A percentile compares a stretch with the other conserved stretches of the same genome.
Evolutionary conservation across 2,113 vertebrate genomes (phyloP).

Genomic region (Circaetus cinerascens): DNA sequence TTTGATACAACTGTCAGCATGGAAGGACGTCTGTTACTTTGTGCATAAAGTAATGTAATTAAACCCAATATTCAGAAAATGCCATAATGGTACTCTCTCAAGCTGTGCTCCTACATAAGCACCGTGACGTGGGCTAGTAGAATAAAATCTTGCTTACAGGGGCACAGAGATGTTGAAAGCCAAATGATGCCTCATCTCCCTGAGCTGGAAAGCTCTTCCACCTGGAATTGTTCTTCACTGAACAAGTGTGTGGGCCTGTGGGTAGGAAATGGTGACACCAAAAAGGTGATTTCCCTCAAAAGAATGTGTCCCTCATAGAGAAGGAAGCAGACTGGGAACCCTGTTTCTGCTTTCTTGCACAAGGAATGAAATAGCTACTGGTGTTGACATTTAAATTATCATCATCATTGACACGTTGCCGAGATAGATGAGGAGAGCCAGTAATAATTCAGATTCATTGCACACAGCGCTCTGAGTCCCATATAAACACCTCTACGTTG

Average conservation of each 20-base stretch:
- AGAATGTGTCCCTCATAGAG: background rate
- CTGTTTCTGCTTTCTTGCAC: background rate
- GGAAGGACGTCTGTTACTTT: background rate
- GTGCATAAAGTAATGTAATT: background rate
- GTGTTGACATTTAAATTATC: conserved; percentile 46
- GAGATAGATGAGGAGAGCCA: background rate
- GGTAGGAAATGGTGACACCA: background rate
- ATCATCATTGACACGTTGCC: background rate
- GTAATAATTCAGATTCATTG: background rate
- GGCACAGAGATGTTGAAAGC: background rate
- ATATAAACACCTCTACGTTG: background rate
- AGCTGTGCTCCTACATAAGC: background rate
- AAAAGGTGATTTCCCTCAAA: background rate
- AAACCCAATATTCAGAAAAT: background rate
- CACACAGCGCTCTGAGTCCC: background rate
- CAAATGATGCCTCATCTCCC: background rate
- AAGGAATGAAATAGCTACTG: background rate
- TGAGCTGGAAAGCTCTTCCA: background rate
- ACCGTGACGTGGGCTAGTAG: background rate
- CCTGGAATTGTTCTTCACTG: background rate
- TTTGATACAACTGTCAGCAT: background rate
- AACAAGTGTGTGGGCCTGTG: background rate
- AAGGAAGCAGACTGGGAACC: background rate
- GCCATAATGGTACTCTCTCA: background rate
- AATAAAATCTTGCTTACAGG: background rate